These are phyloP conservation scores for Sebastes flavidus DNA, from an alignment of 2,797 vertebrate genomes.

Conservation along the genomic window DNA sequence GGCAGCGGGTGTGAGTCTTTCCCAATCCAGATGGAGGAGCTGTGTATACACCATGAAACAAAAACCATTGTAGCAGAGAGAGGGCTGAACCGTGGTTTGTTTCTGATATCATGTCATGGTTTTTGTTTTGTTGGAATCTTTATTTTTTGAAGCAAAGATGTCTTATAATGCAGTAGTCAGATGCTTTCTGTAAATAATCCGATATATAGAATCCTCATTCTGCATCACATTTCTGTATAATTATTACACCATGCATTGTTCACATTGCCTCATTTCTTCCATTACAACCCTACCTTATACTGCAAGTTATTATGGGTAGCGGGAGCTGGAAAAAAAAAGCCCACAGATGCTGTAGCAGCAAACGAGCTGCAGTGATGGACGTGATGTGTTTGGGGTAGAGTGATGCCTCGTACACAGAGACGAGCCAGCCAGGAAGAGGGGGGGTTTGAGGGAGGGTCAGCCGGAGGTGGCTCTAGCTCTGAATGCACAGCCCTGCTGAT, in stretches of 20 bases:
- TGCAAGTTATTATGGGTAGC: conserved; percentile 31
- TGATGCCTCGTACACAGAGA: conserved; percentile 59
- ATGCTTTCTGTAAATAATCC: conserved; percentile 9
- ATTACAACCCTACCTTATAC: conserved; percentile 16
- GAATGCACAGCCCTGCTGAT: conserved; percentile 75
- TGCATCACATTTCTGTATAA: neutral
- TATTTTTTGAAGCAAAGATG: neutral
- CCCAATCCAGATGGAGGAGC: conserved; percentile 79
- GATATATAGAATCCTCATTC: neutral
- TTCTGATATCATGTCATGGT: neutral
- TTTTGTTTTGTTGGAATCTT: neutral
- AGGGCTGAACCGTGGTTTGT: neutral
- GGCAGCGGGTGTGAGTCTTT: conserved; percentile 39
- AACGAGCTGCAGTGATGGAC: conserved; percentile 31
- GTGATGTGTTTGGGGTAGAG: conserved; percentile 55
- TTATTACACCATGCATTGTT: conserved; percentile 8
- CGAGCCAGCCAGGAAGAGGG: conserved; percentile 39
- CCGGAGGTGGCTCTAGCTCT: conserved; percentile 78
- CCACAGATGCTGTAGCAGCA: conserved; percentile 52
- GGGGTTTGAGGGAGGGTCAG: conserved; percentile 76
- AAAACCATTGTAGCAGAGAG: conserved; percentile 7
- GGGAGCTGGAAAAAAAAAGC: conserved; percentile 17
- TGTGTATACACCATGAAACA: conserved; percentile 64
- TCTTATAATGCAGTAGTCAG: neutral
- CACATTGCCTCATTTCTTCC: conserved; percentile 21